phyloP scores from a whole-genome alignment of 2,797 vertebrate species.

The Sebastes jordani region DNA sequence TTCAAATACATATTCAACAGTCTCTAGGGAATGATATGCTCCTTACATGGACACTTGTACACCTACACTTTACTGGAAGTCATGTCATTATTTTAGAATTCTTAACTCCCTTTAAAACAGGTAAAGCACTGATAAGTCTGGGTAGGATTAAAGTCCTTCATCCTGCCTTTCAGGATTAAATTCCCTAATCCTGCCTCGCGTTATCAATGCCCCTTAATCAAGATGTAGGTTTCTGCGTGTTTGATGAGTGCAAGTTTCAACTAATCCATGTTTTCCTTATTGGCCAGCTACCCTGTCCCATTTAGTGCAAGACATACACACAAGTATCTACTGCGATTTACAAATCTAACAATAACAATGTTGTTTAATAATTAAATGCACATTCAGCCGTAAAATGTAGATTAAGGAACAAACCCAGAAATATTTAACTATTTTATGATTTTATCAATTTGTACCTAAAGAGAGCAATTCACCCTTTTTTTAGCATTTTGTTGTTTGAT shows the following conservation, averaged over 20 bases:
- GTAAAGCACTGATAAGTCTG: constrained; percentile 28
- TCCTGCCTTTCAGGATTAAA: constrained; percentile 46
- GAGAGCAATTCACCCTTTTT: background rate
- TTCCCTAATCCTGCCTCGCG: constrained; percentile 33
- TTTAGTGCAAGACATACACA: background rate
- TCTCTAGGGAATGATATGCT: background rate
- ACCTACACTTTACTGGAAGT: background rate
- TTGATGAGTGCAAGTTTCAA: constrained; percentile 32
- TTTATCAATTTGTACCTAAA: background rate
- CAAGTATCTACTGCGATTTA: background rate
- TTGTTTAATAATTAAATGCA: background rate
- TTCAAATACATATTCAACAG: background rate
- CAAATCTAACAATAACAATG: background rate
- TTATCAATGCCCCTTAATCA: constrained; percentile 42
- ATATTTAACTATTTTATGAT: background rate
- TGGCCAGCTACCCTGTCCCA: background rate
- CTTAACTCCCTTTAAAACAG: constrained; percentile 24
- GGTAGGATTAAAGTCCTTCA: constrained; percentile 34
- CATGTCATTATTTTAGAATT: constrained; percentile 21
- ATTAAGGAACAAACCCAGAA: background rate
- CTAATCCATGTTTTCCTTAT: background rate
- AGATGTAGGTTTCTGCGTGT: constrained; percentile 14
- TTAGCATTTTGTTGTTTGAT: background rate
- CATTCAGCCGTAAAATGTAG: background rate
- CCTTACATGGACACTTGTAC: background rate